These are phyloP conservation scores for Eurytoma californica DNA, from an alignment of 2,888 invertebrate species.

Conservation along the genomic window DNA sequence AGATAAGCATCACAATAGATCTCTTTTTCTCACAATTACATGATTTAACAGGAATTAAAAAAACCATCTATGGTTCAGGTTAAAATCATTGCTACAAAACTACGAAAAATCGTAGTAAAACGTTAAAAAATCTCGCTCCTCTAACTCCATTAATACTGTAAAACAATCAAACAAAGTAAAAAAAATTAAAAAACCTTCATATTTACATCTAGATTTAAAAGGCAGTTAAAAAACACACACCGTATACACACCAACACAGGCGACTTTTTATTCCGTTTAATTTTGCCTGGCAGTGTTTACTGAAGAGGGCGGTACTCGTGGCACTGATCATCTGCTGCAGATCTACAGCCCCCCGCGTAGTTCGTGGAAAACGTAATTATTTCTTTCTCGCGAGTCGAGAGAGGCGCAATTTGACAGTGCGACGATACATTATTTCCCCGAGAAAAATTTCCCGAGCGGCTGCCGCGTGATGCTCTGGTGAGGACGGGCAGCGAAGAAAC, in stretches of 20 bases:
- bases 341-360: conserved; percentile 11
- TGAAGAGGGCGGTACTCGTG: conserved; percentile 40
- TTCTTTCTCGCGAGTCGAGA: conserved; percentile 26
- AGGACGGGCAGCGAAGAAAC: background rate
- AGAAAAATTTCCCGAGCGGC: conserved; percentile 18
- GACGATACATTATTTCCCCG: background rate
- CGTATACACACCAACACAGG: background rate
- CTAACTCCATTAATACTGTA: too few species aligned
- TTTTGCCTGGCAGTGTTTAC: conserved; percentile 18
- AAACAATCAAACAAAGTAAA: too few species aligned
- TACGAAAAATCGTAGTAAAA: too few species aligned
- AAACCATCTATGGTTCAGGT: background rate
- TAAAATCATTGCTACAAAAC: background rate
- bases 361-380: conserved; percentile 36
- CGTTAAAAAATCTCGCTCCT: too few species aligned
- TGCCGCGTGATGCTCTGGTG: conserved; percentile 21
- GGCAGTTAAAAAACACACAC: background rate
- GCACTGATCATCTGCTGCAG: too few species aligned
- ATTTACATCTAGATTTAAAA: too few species aligned
- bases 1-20: background rate
- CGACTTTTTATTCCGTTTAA: conserved; percentile 14
- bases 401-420: conserved; percentile 37
- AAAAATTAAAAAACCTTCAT: too few species aligned
- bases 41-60: conserved; percentile 4
- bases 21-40: background rate